Conservation (phyloP, 2,888 invertebrate genomes). For the Argyra leucocephala region DNA sequence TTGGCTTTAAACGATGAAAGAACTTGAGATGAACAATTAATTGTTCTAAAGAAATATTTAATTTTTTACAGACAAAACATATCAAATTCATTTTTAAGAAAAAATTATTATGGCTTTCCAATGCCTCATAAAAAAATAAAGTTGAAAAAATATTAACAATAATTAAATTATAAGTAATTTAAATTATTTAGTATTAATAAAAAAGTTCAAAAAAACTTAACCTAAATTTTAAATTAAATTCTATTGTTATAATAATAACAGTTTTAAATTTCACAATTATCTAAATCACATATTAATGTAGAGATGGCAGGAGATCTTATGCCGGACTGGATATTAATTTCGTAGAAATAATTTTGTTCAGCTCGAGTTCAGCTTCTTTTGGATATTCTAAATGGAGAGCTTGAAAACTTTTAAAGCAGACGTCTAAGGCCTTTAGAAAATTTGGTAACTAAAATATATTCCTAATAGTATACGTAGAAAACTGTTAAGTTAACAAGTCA, state of each 20-base stretch:
- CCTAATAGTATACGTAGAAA: slow-evolving; percentile 7
- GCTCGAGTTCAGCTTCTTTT: not conserved
- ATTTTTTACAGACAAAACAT: not conserved
- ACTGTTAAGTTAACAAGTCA: not conserved
- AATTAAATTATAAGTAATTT: not conserved
- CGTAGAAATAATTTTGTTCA: not conserved
- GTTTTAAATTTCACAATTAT: no score
- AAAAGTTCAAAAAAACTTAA: not conserved
- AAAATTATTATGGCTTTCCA: not conserved
- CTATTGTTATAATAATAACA: no score
- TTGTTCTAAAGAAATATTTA: slow-evolving; percentile 2
- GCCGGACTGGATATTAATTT: not conserved
- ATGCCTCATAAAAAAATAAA: not conserved
- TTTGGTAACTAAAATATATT: not conserved
- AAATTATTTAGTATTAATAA: not conserved
- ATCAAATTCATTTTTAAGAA: not conserved
- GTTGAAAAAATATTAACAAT: not conserved
- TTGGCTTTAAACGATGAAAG: slow-evolving; percentile 3
- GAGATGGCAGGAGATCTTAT: not conserved
- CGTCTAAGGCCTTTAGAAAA: slow-evolving; percentile 4
- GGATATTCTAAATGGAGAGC: slow-evolving; percentile 7
- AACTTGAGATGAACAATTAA: slow-evolving; percentile 1
- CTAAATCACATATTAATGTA: not conserved
- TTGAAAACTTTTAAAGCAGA: slow-evolving; percentile 7
- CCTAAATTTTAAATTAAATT: no score